These are phyloP conservation scores for Callinectes sapidus DNA, from an alignment of 2,888 invertebrate genomes.

Conservation along the genomic window DNA sequence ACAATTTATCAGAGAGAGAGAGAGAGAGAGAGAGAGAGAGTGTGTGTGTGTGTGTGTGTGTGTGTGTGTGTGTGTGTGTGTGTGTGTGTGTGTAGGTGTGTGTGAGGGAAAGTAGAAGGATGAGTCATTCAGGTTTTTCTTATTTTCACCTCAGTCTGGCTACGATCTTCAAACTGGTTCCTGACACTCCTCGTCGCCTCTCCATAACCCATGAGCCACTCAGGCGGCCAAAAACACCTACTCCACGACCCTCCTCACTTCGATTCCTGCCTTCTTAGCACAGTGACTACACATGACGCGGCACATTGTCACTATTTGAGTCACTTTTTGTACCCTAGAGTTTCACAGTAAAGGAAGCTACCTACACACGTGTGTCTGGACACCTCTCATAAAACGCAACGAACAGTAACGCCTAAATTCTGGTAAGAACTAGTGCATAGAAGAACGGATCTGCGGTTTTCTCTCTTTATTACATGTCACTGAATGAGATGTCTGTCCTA, in stretches of 20 bases:
- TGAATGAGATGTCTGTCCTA: not conserved
- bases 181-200: not conserved
- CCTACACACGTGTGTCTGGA: not conserved
- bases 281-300: not conserved
- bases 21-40: not conserved
- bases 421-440: not conserved
- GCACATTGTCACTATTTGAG: not conserved
- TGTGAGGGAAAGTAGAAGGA: not conserved
- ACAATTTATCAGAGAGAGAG: not conserved
- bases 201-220: not conserved
- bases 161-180: not conserved
- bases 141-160: not conserved
- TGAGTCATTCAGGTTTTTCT: not conserved
- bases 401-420: not conserved
- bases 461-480: not conserved
- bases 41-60: not conserved
- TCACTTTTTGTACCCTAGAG: constrained; percentile 25
- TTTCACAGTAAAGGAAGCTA: not conserved
- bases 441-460: not conserved
- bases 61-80: not conserved
- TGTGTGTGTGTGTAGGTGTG: not conserved
- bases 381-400: not conserved
- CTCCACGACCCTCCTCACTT: not conserved
- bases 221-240: not conserved
- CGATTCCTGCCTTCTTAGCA: not conserved